phyloP scores from a whole-genome alignment of 2,113 vertebrate species.

The Microcebus lehilahytsara region DNA sequence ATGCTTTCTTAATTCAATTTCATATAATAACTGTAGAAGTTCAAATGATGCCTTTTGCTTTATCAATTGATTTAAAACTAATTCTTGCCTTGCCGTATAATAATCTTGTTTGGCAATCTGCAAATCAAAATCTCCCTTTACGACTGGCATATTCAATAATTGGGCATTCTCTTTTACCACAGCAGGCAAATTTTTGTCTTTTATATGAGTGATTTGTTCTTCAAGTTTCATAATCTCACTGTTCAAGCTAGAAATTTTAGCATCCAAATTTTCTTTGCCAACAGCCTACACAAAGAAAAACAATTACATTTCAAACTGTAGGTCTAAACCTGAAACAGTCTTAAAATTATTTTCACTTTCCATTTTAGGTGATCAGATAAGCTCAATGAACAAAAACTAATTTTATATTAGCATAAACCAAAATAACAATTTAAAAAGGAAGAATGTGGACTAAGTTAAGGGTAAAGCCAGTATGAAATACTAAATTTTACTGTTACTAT shows the following conservation, averaged over 20 bases:
- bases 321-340: neutral
- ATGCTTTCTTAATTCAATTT: conserved; percentile 88
- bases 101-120: conserved; percentile 89
- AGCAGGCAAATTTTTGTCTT: conserved; percentile 84
- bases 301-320: conserved; percentile 48
- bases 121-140: conserved; percentile 87
- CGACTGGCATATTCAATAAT: conserved; percentile 87
- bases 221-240: conserved; percentile 86
- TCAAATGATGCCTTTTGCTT: conserved; percentile 94
- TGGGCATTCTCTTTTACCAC: conserved; percentile 87
- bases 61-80: conserved; percentile 88
- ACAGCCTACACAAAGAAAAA: conserved; percentile 78
- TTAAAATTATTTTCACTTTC: conserved; percentile 44
- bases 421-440: conserved; percentile 41
- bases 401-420: conserved; percentile 17
- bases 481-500: neutral
- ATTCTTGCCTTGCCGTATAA: conserved; percentile 87
- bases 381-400: conserved; percentile 39
- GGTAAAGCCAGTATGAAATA: neutral
- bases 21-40: conserved; percentile 88
- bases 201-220: conserved; percentile 85
- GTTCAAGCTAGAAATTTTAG: conserved; percentile 83
- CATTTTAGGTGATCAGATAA: conserved; percentile 7
- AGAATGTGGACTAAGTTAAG: neutral
- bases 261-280: conserved; percentile 79